Conservation (phyloP, 2,888 invertebrate species). For the Heteromurus nitidus region DNA sequence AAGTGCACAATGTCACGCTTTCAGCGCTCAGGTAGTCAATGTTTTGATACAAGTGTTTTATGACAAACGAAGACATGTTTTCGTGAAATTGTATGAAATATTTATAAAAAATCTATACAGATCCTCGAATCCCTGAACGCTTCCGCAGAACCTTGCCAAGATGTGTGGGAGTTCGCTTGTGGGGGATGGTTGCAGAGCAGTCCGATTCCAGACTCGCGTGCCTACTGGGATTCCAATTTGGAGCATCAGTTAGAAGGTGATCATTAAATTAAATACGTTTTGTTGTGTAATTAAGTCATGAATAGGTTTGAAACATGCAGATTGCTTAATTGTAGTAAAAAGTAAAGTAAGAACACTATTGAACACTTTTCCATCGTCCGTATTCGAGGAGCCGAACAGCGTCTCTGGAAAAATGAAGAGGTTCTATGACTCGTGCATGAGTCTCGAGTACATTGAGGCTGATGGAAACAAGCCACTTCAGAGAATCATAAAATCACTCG, state of each 20-base stretch:
- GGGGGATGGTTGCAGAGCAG: constrained; percentile 78
- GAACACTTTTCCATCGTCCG: constrained; percentile 77
- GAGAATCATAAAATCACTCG: constrained; percentile 77
- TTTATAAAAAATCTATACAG: constrained; percentile 74
- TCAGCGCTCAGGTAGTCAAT: constrained; percentile 77
- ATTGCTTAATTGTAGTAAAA: constrained; percentile 74
- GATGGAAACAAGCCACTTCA: constrained; percentile 76
- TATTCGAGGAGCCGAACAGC: constrained; percentile 74
- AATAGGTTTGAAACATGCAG: not conserved
- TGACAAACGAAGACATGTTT: not conserved
- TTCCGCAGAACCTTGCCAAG: constrained; percentile 77
- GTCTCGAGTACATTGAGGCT: constrained; percentile 77
- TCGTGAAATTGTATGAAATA: not conserved
- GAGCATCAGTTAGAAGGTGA: constrained; percentile 55
- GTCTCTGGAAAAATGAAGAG: constrained; percentile 79
- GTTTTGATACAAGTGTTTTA: not conserved
- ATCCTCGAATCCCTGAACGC: constrained; percentile 77
- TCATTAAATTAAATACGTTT: not conserved
- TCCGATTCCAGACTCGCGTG: constrained; percentile 76
- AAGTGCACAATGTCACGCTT: constrained; percentile 77
- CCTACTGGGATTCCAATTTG: constrained; percentile 77
- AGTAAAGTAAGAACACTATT: constrained; percentile 77
- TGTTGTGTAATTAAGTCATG: not conserved
- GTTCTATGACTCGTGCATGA: constrained; percentile 78
- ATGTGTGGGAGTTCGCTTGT: constrained; percentile 78